Percentiles rank a stretch among this genome's conserved stretches.
Conservation (phyloP, 2,888 invertebrate genomes). For the Nephrocerus scutellatus region DNA sequence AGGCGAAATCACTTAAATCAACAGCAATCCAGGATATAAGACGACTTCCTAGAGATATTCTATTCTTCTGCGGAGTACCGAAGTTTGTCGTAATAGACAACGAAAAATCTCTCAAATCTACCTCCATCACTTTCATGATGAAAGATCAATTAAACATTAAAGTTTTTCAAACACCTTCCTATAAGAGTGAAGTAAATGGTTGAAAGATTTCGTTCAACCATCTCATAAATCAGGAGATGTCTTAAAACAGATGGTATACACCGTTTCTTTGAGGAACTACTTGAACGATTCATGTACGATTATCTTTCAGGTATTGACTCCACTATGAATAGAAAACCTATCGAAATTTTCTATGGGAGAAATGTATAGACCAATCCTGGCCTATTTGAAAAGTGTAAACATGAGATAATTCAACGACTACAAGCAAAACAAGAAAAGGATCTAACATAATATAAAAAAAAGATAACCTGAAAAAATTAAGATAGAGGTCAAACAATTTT, state of each 20-base stretch:
- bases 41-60: conserved; percentile 15
- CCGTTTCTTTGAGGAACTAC: conserved; percentile 17
- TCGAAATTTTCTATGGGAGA: conserved; percentile 18
- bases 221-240: conserved; percentile 22
- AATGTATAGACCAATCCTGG: conserved; percentile 10
- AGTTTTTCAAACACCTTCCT: conserved; percentile 17
- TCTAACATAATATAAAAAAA: conserved; percentile 13
- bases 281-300: conserved; percentile 16
- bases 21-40: conserved; percentile 17
- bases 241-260: conserved; percentile 13
- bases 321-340: conserved; percentile 15
- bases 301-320: conserved; percentile 21
- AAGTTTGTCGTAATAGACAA: conserved; percentile 21
- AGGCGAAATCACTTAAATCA: conserved; percentile 9
- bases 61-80: conserved; percentile 19
- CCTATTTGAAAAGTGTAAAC: conserved; percentile 8
- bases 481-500: conserved; percentile 19
- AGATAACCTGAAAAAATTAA: conserved; percentile 18
- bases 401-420: conserved; percentile 9
- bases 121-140: conserved; percentile 18
- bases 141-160: conserved; percentile 18
- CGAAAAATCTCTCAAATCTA: conserved; percentile 21
- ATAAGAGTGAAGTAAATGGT: conserved; percentile 19
- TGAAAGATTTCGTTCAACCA: conserved; percentile 22
- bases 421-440: conserved; percentile 13